Conservation (phyloP, 2,888 invertebrate genomes). For the Drosophila acutilabella region DNA sequence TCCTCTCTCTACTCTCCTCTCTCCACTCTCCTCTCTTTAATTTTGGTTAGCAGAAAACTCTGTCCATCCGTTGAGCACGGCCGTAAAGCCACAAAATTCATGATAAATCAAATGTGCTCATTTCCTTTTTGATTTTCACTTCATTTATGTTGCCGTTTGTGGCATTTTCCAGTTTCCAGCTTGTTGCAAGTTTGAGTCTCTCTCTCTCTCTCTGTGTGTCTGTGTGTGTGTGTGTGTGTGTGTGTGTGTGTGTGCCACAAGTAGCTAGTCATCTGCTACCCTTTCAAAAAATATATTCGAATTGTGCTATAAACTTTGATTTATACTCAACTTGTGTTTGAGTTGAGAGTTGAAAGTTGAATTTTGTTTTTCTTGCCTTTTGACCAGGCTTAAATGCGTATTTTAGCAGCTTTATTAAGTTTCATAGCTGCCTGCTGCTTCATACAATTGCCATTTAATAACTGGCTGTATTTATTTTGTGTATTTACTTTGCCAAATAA, state of each 20-base stretch:
- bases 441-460: slow-evolving; percentile 48
- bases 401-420: slow-evolving; percentile 45
- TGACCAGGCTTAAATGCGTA: slow-evolving; percentile 28
- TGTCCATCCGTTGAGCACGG: slow-evolving; percentile 28
- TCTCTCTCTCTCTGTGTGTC: too few species aligned
- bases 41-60: slow-evolving; percentile 12
- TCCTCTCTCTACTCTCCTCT: background rate
- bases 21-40: background rate
- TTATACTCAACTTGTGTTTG: background rate
- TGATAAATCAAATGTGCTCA: slow-evolving; percentile 80
- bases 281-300: slow-evolving; percentile 37
- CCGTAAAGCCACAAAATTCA: slow-evolving; percentile 63
- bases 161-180: slow-evolving; percentile 11
- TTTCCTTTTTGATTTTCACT: slow-evolving; percentile 77
- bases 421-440: slow-evolving; percentile 23
- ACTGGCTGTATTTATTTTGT: background rate
- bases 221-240: too few species aligned
- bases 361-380: background rate
- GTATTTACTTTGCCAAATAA: slow-evolving; percentile 9
- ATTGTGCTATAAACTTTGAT: slow-evolving; percentile 8
- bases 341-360: background rate
- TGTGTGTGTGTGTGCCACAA: slow-evolving; percentile 14
- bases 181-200: slow-evolving; percentile 20
- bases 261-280: background rate
- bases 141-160: slow-evolving; percentile 56